A percentile compares a stretch with the other conserved stretches of the same genome.
phyloP scores from a whole-genome alignment of 2,797 vertebrate genomes.

The Tadarida brasiliensis region DNA sequence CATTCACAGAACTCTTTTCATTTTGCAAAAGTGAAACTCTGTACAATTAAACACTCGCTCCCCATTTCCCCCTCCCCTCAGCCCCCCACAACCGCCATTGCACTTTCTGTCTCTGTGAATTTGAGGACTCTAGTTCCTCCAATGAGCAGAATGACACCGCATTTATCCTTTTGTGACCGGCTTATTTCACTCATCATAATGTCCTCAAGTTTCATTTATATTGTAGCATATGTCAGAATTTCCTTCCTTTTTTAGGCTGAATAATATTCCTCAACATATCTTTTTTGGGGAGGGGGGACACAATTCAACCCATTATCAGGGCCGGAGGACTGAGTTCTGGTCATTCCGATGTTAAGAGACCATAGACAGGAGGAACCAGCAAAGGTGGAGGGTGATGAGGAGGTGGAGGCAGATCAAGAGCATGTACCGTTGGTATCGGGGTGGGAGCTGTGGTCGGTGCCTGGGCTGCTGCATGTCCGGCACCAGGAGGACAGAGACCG shows the following conservation, averaged over 20 bases:
- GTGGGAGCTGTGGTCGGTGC: not conserved
- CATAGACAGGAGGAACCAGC: not conserved
- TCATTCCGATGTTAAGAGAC: not conserved
- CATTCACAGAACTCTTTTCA: not conserved
- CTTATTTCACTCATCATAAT: not conserved
- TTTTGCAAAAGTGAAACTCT: too few species aligned
- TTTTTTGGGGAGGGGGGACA: not conserved
- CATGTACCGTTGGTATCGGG: fast-evolving
- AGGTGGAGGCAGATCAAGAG: not conserved
- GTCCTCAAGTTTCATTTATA: too few species aligned
- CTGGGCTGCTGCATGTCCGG: not conserved
- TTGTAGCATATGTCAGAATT: too few species aligned
- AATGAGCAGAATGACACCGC: not conserved
- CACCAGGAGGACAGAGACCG: not conserved
- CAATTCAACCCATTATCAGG: not conserved
- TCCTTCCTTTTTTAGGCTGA: not conserved
- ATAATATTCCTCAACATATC: not conserved
- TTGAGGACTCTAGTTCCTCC: not conserved
- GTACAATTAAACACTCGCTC: too few species aligned
- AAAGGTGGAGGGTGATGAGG: not conserved
- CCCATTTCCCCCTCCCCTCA: too few species aligned
- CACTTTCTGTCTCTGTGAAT: not conserved
- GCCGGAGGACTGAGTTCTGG: not conserved
- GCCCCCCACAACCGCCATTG: not conserved
- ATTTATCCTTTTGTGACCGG: not conserved